Evolutionary conservation across 1,140 invertebrate genomes (phyloP), one percentile per base, ranked within the genome.

Genomic region (Uloborus diversus): DNA sequence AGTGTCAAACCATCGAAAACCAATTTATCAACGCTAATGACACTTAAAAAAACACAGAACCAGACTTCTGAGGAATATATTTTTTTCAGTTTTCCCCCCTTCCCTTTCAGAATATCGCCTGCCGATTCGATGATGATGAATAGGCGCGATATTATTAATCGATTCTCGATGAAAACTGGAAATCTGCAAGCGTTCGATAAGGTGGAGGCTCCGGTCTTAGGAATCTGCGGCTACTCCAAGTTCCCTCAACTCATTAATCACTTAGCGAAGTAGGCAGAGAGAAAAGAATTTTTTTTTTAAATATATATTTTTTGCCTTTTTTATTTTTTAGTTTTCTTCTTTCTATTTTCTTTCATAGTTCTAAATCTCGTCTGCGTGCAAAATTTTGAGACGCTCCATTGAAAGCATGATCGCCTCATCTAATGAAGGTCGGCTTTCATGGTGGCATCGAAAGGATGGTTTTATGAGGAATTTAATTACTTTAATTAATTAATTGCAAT

Each of bases 131-230:
- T 75, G 71, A 75, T 51, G 71, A 75, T 75, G 37, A 75, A 75
- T 64, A 75, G 53, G 17, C n/a, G 33, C 71, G 71, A 75, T 75
- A 75, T 75, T 75, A 75, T 75, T 75, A 75, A 75, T 75, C 61
- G 71, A 75, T 75, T 64, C 37, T 51, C 59, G 71, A 64, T 75
- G 57, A 28, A 64, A 64, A 17, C 42, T n/a, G n/a, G 59, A 64
- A 75, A 75, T 75, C 71, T 75, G 71, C 32, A 59, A 75, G 59
- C 37, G 59, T 51, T 75, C 59, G 71, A 75, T 75, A 75, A 75
- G 59, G 30, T 30, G 23, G 56, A 30, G 47, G 42, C 37, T 28
- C 42, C 20, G 17, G 14, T 51, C 56, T 47, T 73, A 57, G 71
- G 62, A 75, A 64, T 17, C 64, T 75, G 71, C 32, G 71, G 71